Evolutionary conservation across 2,888 invertebrate genomes (phyloP), one percentile per base, ranked within the genome.

Genomic region (Prosopocoilus inquinatus): DNA sequence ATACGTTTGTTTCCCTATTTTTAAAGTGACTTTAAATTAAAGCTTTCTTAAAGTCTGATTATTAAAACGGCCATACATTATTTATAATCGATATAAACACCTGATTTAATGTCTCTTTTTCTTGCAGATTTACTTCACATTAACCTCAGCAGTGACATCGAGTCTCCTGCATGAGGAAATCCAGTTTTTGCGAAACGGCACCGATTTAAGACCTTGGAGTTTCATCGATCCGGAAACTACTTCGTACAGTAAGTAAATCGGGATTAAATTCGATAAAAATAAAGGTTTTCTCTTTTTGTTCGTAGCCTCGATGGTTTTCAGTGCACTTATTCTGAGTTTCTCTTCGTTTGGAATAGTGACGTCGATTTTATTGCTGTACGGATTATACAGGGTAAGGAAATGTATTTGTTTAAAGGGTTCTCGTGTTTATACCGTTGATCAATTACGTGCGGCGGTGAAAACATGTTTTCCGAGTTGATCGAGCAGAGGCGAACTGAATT

Each of bases 301-400:
- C 84, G 46, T 83, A 90, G 90, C 84, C n/a, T 87, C 89, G 28
- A 84, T 90, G 67, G 80, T 83, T 57, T 84, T 90, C 74, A 86
- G 87, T 74, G 82, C 88, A 59, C 80, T 84, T 16, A 79, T 88
- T 55, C 78, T 90, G 66, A 80, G 81, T 33, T 86, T 86, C 73
- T 88, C 90, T 47, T 79, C 84, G 3, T 76, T 84, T 61, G 90
- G 91, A 3, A 81, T 90, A 46, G 60, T 89, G 20, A 81, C 89
- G 9, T 88, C 89, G 47, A 67, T 85, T 7, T 72, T 90, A 39
- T 79, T 91, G 50, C 78, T 89, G 48, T 75, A 84, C 55, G 91
- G 90, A 61, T 80, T 91, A 41, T 83, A 84, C 63, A 85, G 83
- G 83, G 91, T 90, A 79, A 80, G 78, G 70, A 46, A 3, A 51